Evolutionary conservation across 53 echinoderm and acorn worm genomes (phyloP).

Genomic region (Holothuria scabra): DNA sequence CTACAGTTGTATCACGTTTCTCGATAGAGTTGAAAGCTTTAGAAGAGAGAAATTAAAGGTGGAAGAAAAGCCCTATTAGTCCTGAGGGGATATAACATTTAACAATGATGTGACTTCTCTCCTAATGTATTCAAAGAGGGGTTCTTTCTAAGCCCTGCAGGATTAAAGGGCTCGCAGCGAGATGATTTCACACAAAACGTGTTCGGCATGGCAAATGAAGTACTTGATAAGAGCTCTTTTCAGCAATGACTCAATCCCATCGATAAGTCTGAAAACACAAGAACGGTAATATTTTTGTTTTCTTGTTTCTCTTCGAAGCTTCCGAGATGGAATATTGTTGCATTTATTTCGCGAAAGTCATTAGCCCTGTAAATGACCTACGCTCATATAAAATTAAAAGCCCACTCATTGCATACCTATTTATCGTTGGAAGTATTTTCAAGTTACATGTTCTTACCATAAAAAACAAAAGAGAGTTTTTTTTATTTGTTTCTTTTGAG

Average conservation of each 20-base stretch:
- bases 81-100: slow-evolving; percentile 51
- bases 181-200: slow-evolving; percentile 38
- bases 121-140: slow-evolving; percentile 46
- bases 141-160: slow-evolving; percentile 39
- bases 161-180: slow-evolving; percentile 38
- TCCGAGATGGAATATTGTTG: too few species aligned
- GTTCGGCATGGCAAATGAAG: slow-evolving; percentile 22
- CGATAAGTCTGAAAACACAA: too few species aligned
- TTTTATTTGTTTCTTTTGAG: too few species aligned
- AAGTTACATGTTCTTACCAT: too few species aligned
- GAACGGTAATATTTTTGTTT: too few species aligned
- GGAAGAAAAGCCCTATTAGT: slow-evolving; percentile 36
- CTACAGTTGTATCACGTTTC: slow-evolving; percentile 42
- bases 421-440: too few species aligned
- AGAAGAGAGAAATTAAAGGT: background rate
- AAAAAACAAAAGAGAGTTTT: too few species aligned
- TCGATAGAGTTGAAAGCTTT: slow-evolving; percentile 36
- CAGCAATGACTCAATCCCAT: slow-evolving; percentile 27
- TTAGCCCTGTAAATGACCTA: too few species aligned
- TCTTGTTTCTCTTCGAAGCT: too few species aligned
- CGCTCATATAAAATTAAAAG: too few species aligned
- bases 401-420: too few species aligned
- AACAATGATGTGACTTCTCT: slow-evolving; percentile 44
- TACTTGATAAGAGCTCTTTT: slow-evolving; percentile 25
- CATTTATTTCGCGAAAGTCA: too few species aligned